These are phyloP conservation scores for Dysidea cf. avara DNA, from an alignment of 37 sponge, comb jelly and placozoan species.

Conservation along the genomic window DNA sequence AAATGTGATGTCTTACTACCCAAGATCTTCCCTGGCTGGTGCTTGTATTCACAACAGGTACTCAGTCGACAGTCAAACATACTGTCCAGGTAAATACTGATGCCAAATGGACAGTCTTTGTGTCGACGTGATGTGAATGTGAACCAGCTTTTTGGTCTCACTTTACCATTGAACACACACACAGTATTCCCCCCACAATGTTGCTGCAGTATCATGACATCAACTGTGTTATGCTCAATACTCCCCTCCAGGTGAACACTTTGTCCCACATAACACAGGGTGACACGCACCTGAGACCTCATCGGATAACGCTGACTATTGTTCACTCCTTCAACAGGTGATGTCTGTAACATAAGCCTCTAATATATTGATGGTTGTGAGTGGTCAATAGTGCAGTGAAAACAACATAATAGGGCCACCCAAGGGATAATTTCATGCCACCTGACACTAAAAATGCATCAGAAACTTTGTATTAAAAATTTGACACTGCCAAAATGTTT, in stretches of 20 bases:
- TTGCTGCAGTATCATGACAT: constrained; percentile 83
- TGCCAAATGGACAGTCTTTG: constrained; percentile 80
- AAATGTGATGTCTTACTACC: constrained; percentile 80
- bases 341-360: too few relatives aligned
- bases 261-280: constrained; percentile 61
- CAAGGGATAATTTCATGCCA: too few relatives aligned
- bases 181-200: constrained; percentile 97
- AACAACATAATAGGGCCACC: too few relatives aligned
- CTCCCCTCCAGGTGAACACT: constrained; percentile 47
- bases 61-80: constrained; percentile 87
- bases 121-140: constrained; percentile 74
- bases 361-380: too few relatives aligned
- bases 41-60: constrained; percentile 90
- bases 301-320: too few relatives aligned
- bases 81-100: constrained; percentile 83
- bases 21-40: constrained; percentile 76
- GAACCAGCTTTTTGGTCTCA: constrained; percentile 69
- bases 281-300: constrained; percentile 61
- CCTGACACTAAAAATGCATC: too few relatives aligned
- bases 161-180: constrained; percentile 63
- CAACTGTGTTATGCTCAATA: constrained; percentile 12
- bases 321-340: too few relatives aligned
- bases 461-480: too few relatives aligned
- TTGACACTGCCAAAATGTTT: too few relatives aligned
- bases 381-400: too few relatives aligned